phyloP scores from a whole-genome alignment of 2,113 vertebrate genomes.

The Noturus placidus region DNA sequence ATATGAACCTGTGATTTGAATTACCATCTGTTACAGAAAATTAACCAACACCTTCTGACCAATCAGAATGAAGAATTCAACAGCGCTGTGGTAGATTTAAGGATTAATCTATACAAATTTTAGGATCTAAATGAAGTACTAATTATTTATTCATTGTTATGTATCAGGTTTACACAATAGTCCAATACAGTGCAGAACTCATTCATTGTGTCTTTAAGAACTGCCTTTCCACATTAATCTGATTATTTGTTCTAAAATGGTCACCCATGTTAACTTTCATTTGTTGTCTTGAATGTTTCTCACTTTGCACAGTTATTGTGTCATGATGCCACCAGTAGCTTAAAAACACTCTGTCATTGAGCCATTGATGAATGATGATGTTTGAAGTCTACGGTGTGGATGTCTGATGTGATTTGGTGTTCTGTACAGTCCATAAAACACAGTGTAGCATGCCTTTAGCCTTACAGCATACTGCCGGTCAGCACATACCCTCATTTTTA shows the following conservation, averaged over 20 bases:
- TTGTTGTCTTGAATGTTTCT: background rate
- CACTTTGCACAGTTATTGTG: background rate
- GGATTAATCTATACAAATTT: background rate
- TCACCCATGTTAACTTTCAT: background rate
- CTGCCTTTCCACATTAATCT: background rate
- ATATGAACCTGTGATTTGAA: background rate
- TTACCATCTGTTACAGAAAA: background rate
- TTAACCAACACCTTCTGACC: background rate
- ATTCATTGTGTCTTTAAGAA: background rate
- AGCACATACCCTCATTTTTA: background rate
- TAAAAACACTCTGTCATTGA: background rate
- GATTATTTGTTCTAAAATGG: conserved; percentile 20
- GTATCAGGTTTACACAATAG: background rate
- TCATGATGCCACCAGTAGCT: background rate
- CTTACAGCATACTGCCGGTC: conserved; percentile 34
- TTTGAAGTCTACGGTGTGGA: background rate
- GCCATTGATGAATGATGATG: background rate
- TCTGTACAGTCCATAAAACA: background rate
- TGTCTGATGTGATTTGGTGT: conserved; percentile 14
- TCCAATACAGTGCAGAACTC: background rate
- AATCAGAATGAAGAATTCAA: background rate
- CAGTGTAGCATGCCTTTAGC: conserved; percentile 38
- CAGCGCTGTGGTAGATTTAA: background rate
- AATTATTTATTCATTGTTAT: background rate
- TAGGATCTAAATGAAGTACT: background rate